These are phyloP conservation scores for Siphonodentalium dalli DNA, from an alignment of 2,888 invertebrate genomes.

Conservation along the genomic window DNA sequence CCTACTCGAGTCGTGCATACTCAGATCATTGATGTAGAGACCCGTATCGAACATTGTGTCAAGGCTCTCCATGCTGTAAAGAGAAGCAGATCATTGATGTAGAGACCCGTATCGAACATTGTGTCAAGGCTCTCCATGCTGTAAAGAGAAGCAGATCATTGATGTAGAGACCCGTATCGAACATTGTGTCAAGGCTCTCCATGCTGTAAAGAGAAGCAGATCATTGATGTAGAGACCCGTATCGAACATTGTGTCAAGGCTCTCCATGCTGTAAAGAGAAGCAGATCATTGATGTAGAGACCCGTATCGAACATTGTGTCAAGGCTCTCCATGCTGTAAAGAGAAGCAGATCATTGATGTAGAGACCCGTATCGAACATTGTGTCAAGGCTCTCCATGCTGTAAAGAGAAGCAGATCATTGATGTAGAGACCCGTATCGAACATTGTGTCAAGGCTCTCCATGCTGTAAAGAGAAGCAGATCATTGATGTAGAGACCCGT, in stretches of 20 bases:
- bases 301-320: too few relatives aligned
- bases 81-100: conserved; percentile 80
- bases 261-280: conserved; percentile 75
- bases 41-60: conserved; percentile 92
- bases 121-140: conserved; percentile 91
- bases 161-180: conserved; percentile 92
- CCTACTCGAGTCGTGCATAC: conserved; percentile 99
- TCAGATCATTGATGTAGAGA: conserved; percentile 95
- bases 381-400: too few relatives aligned
- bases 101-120: conserved; percentile 89
- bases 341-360: too few relatives aligned
- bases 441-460: too few relatives aligned
- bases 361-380: too few relatives aligned
- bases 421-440: too few relatives aligned
- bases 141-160: conserved; percentile 73
- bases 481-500: too few relatives aligned
- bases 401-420: too few relatives aligned
- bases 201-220: conserved; percentile 68
- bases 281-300: too few relatives aligned
- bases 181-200: conserved; percentile 91
- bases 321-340: too few relatives aligned
- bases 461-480: too few relatives aligned
- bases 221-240: conserved; percentile 97
- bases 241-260: conserved; percentile 88
- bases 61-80: conserved; percentile 81